phyloP scores from a whole-genome alignment of 2,888 invertebrate genomes.

The Anodontia alba region DNA sequence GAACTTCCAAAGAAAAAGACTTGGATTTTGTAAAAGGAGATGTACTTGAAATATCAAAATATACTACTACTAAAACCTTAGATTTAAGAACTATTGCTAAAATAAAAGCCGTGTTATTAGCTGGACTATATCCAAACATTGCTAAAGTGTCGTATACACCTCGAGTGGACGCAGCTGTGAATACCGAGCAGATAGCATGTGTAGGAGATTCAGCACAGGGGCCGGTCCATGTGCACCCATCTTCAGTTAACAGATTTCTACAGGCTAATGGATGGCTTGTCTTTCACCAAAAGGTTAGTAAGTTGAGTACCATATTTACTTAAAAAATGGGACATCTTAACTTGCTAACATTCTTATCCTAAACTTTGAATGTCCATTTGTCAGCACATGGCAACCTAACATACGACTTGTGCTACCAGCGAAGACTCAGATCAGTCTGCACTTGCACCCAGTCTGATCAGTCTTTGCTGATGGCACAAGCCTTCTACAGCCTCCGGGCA shows the following conservation, averaged over 20 bases:
- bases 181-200: constrained; percentile 71
- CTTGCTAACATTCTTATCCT: neutral
- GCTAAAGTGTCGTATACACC: constrained; percentile 72
- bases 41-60: constrained; percentile 70
- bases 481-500: too few species aligned
- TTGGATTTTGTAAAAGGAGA: constrained; percentile 36
- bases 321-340: too few species aligned
- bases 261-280: constrained; percentile 79
- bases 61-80: constrained; percentile 59
- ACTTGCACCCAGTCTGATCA: too few species aligned
- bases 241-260: constrained; percentile 80
- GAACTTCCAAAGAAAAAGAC: neutral
- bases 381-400: too few species aligned
- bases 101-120: constrained; percentile 90
- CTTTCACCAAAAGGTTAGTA: constrained; percentile 81
- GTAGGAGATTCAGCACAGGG: constrained; percentile 80
- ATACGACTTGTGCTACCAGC: too few species aligned
- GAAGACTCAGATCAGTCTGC: too few species aligned
- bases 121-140: constrained; percentile 95
- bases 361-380: too few species aligned
- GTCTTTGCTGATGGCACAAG: too few species aligned
- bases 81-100: constrained; percentile 70
- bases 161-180: constrained; percentile 73
- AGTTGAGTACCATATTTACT: too few species aligned
- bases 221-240: constrained; percentile 78